Percentiles rank a stretch among this genome's conserved stretches.
phyloP scores from a whole-genome alignment of 1,140 invertebrate species.

The Macrobrachium rosenbergii region DNA sequence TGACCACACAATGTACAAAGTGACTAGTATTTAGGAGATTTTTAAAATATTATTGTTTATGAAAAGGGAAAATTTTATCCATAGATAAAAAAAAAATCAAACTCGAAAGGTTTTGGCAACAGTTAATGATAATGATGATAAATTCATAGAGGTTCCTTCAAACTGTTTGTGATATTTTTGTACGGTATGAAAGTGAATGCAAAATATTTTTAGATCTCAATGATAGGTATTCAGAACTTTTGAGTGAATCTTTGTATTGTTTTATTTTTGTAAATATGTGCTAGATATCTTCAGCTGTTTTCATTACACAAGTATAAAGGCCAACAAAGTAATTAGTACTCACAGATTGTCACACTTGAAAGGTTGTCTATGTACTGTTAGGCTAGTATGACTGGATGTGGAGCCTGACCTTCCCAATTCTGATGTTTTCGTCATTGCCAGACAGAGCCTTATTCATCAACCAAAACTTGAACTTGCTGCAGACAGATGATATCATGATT shows the following conservation, averaged over 20 bases:
- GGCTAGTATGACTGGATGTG: conserved; percentile 28
- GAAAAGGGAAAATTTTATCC: conserved; percentile 41
- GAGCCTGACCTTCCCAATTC: conserved; percentile 20
- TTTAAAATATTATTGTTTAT: conserved; percentile 59
- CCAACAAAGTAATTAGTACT: conserved; percentile 36
- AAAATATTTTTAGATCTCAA: conserved; percentile 63
- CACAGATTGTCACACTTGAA: conserved; percentile 33
- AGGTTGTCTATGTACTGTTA: conserved; percentile 38
- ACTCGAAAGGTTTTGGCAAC: conserved; percentile 47
- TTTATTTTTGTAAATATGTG: conserved; percentile 62
- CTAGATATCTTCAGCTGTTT: conserved; percentile 47
- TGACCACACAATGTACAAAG: conserved; percentile 64
- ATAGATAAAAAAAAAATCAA: conserved; percentile 20
- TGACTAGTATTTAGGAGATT: conserved; percentile 56
- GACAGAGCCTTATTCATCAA: neutral
- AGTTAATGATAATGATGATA: conserved; percentile 32
- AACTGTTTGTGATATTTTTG: conserved; percentile 63
- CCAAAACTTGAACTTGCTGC: too few species aligned
- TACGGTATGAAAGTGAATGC: conserved; percentile 59
- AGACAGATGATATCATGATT: too few species aligned
- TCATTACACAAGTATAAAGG: conserved; percentile 37
- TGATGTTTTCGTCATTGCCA: neutral
- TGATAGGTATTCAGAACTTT: conserved; percentile 53
- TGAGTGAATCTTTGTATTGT: conserved; percentile 52
- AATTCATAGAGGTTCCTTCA: conserved; percentile 61